Evolutionary conservation across 2,888 invertebrate species (phyloP), one percentile per base, ranked within the genome.

Genomic region (Xanthorhoe spadicearia): DNA sequence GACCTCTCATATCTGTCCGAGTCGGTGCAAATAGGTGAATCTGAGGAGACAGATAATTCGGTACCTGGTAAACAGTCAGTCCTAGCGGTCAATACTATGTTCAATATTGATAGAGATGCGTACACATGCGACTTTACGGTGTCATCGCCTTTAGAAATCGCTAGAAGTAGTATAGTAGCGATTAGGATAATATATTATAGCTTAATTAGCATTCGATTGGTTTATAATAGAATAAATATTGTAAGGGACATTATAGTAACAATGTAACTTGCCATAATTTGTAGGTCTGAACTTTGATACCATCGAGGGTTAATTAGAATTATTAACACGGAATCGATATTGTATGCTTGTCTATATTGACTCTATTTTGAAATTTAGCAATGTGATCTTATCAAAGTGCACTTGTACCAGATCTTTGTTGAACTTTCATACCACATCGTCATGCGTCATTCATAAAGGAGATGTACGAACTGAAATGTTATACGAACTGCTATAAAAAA

Each of bases 1-100:
- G 38, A 59, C 54, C 48, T 59, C 0, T 52, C 15, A 23, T 64
- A 58, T 52, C 46, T 63, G 63, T 6, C 56, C 32, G 63, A 52
- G 46, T 32, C 35, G 52, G 57, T 56, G 18, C 54, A 49, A 52
- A 50, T 73, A 77, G 81, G 80, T 82, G 77, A 81, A 55, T 69
- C 72, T 61, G 74, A 74, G 80, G 80, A 59, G 79, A 77, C 35
- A 70, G 78, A 81, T 81, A 80, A 80, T 54, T 52, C 38, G 52
- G 53, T 32, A 59, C 19, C n/a, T 65, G 64, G 62, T 55, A 54
- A 67, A 58, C 69, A 55, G 46, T 55, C 52, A 56, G 48, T 60
- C 17, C 54, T 54, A 61, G 73, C 57, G 63, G 60, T 64, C 61
- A 64, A 43, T 59, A n/a, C 54, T 38, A 53, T 19, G 38, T 17